These are phyloP conservation scores for Carterocephalus palaemon DNA, from an alignment of 2,888 invertebrate genomes.

Conservation along the genomic window DNA sequence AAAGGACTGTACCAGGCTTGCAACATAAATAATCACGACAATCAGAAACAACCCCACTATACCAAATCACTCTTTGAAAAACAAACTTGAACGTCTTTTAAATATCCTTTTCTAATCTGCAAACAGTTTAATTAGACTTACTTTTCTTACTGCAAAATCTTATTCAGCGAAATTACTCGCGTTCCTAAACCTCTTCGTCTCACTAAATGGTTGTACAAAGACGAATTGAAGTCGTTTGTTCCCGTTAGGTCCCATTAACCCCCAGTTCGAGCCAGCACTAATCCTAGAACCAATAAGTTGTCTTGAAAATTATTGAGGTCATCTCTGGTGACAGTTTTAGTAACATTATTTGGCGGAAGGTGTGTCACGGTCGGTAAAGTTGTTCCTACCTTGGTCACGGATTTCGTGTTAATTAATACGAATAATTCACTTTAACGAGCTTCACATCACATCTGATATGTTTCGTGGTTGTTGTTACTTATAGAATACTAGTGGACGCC, in stretches of 20 bases:
- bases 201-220: conserved; percentile 16
- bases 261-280: neutral
- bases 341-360: neutral
- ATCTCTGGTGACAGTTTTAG: conserved; percentile 4
- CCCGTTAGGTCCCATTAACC: conserved; percentile 18
- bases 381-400: neutral
- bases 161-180: too few species aligned
- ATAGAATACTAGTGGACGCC: too few species aligned
- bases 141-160: neutral
- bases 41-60: too few species aligned
- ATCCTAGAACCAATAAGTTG: conserved; percentile 12
- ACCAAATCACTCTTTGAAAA: too few species aligned
- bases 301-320: conserved; percentile 10
- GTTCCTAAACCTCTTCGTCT: conserved; percentile 8
- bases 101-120: too few species aligned
- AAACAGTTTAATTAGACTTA: neutral
- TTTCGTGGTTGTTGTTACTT: too few species aligned
- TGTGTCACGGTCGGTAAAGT: neutral
- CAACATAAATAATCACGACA: too few species aligned
- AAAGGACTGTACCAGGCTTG: too few species aligned
- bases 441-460: too few species aligned
- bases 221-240: conserved; percentile 19
- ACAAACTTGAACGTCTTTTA: too few species aligned
- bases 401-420: neutral
- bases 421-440: too few species aligned